Conservation (phyloP, 1,140 invertebrate genomes). For the Pristionchus pacificus region DNA sequence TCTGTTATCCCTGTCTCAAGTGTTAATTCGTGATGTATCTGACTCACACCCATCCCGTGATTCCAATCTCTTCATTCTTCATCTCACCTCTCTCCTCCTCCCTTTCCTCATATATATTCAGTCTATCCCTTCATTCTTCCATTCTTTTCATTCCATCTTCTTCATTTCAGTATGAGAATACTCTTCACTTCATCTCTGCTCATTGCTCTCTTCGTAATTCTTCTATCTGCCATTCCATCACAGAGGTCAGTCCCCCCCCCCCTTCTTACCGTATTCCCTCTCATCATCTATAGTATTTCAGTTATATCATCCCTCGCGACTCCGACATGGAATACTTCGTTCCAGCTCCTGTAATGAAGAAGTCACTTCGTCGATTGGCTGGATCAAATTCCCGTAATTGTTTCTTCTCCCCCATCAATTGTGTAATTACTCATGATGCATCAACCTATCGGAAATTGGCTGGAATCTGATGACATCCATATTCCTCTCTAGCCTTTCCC, state of each 20-base stretch:
- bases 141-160: too few species aligned
- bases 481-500: too few species aligned
- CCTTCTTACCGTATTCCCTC: not conserved
- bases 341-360: not conserved
- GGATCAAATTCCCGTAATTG: slow-evolving; percentile 10
- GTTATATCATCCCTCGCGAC: not conserved
- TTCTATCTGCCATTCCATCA: not conserved
- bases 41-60: too few species aligned
- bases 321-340: not conserved
- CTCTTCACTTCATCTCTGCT: not conserved
- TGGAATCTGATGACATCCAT: not conserved
- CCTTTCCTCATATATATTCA: not conserved
- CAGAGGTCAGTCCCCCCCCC: not conserved
- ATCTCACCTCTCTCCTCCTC: not conserved
- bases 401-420: slow-evolving; percentile 32
- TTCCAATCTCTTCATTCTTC: not conserved
- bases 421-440: slow-evolving; percentile 28
- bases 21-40: too few species aligned
- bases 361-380: slow-evolving; percentile 2
- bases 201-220: not conserved
- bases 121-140: not conserved
- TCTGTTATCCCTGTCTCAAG: too few species aligned
- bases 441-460: slow-evolving; percentile 28
- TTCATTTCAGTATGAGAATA: not conserved
- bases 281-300: not conserved